Percentiles rank a stretch among this genome's conserved stretches.
These are phyloP conservation scores for Mus spicilegus DNA, from an alignment of 2,113 vertebrate genomes.

Conservation along the genomic window DNA sequence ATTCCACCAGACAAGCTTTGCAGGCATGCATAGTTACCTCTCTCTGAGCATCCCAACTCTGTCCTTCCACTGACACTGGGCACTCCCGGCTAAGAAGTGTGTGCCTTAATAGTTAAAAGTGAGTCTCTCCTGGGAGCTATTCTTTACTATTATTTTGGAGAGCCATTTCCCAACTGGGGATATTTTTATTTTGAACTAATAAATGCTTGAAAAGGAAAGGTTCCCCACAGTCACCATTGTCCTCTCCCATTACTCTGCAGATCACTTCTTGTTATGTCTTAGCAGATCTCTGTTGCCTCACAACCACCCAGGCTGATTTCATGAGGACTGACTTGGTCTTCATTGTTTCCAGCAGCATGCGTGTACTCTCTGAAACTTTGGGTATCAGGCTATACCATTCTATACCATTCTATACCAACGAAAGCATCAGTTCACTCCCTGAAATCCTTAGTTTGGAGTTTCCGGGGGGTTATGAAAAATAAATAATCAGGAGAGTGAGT, in stretches of 20 bases:
- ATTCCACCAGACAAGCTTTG: constrained; percentile 1
- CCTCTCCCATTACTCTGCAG: background rate
- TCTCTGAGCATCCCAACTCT: background rate
- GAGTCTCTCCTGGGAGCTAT: background rate
- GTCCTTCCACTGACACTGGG: background rate
- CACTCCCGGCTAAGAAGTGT: background rate
- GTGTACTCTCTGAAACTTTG: background rate
- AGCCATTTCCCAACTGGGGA: background rate
- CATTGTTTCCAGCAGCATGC: background rate
- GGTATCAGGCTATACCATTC: background rate
- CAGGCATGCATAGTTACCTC: background rate
- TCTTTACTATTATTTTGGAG: constrained; percentile 21
- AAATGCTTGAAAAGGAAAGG: background rate
- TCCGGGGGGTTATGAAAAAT: constrained; percentile 13
- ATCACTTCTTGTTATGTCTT: background rate
- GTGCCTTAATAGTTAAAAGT: background rate
- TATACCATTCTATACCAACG: background rate
- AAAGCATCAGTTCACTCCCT: background rate
- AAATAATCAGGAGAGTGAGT: background rate
- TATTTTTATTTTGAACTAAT: constrained; percentile 4
- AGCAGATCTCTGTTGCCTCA: background rate
- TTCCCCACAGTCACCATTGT: background rate
- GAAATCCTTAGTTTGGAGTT: background rate
- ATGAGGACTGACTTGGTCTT: background rate
- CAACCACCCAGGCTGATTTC: background rate